Evolutionary conservation across 2,888 invertebrate species (phyloP).

Genomic region (Apamea sordens): DNA sequence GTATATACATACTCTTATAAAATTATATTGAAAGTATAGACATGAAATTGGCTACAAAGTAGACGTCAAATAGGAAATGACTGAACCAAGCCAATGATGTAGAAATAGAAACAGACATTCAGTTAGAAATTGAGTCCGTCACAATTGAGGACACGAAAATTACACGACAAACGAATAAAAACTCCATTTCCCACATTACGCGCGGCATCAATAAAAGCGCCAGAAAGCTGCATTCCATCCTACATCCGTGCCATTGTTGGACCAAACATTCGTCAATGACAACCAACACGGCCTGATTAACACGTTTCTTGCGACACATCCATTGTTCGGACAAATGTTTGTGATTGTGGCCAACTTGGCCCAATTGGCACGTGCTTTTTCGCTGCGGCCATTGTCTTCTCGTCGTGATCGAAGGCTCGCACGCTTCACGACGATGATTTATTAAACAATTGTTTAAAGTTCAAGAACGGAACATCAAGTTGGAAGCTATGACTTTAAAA

Average conservation of each 20-base stretch:
- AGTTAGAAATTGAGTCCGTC: slow-evolving; percentile 11
- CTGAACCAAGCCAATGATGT: background rate
- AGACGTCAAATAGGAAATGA: background rate
- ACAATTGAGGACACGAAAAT: slow-evolving; percentile 47
- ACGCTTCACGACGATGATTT: slow-evolving; percentile 59
- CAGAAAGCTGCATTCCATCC: slow-evolving; percentile 61
- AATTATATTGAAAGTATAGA: background rate
- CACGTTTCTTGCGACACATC: slow-evolving; percentile 46
- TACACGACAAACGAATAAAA: slow-evolving; percentile 38
- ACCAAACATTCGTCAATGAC: slow-evolving; percentile 53
- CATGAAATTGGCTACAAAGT: background rate
- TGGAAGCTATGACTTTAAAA: slow-evolving; percentile 28
- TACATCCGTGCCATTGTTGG: slow-evolving; percentile 64
- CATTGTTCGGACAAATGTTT: slow-evolving; percentile 59
- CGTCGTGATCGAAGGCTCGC: slow-evolving; percentile 61
- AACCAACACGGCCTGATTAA: slow-evolving; percentile 51
- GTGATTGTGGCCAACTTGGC: slow-evolving; percentile 45
- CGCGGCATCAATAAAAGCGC: slow-evolving; percentile 43
- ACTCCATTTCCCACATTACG: slow-evolving; percentile 57
- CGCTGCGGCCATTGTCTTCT: slow-evolving; percentile 58
- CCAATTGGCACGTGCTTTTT: slow-evolving; percentile 67
- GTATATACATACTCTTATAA: too few species aligned
- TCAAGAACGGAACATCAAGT: slow-evolving; percentile 58
- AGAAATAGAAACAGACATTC: slow-evolving; percentile 4
- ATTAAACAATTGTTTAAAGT: slow-evolving; percentile 63